Base-by-base conservation (phyloP, 2,888 invertebrate genomes). In the Drosophila putrida region DNA sequence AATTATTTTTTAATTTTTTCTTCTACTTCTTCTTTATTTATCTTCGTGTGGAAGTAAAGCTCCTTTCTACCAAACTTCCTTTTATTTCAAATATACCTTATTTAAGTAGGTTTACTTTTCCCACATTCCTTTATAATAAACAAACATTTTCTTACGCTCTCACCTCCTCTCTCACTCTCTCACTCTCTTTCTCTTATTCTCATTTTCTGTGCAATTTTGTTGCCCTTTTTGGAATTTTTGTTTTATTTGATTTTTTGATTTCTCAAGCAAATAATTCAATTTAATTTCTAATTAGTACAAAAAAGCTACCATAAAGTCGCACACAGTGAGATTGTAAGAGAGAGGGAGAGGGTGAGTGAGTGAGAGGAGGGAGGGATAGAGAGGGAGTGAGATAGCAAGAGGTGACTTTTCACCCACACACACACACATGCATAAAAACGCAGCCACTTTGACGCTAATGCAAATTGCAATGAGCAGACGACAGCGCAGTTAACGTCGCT, bases 241-340 rank as follows among this genome's bases (percentile, higher is more conserved):
- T 20, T 57, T 68, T 31, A 57, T 68, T 65, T 66, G 51, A 58
- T 78, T 80, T 67, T 78, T 78, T 79, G 84, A 89, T 85, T 84
- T 85, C 85, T 85, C 84, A 85, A 61, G 89, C 84, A 89, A 89
- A 84, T 85, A 85, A 85, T 85, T 89, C 77, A 89, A 89, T 89
- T 89, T 79, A 79, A 79, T 84, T 87, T 89, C 82, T 85, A 71
- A 77, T 68, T 41, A 60, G 49, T 74, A 81, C 66, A 61, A 50
- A 44, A 63, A 72, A 38, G 53, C 31, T 60, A 46, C 64, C 70
- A 73, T 65, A 71, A 83, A 71, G 65, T 68, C 64, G 46, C 50
- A 58, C 33, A 10, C 28, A 13, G 41, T 20, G 49, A 43, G 43
- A 41, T 28, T 11, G 31, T 9, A 35, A 38, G 50, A 50, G 36